Conservation (phyloP, 2,888 invertebrate genomes). For the Sialis lutaria region DNA sequence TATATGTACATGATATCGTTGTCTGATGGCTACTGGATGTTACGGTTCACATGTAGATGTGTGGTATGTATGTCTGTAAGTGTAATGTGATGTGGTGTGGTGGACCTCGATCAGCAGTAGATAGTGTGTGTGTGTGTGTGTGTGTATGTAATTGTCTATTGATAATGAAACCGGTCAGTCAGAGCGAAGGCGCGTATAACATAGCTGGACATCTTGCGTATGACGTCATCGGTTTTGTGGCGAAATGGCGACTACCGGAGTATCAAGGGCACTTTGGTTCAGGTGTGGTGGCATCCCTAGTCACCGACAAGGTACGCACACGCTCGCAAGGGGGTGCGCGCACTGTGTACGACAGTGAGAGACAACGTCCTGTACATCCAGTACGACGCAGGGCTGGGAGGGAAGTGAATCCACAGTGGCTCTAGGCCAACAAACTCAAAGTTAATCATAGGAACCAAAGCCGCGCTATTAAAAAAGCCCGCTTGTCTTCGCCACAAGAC, state of each 20-base stretch:
- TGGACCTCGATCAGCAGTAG: background rate
- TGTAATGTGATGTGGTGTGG: background rate
- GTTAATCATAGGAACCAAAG: background rate
- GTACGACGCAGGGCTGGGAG: background rate
- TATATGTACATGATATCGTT: background rate
- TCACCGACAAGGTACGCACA: constrained; percentile 2
- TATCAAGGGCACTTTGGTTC: constrained; percentile 7
- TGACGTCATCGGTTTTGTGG: constrained; percentile 5
- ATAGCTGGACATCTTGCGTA: constrained; percentile 5
- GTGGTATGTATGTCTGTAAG: too few relatives aligned
- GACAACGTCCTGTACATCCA: background rate
- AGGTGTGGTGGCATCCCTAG: constrained; percentile 5
- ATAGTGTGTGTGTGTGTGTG: too few relatives aligned
- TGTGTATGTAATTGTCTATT: too few relatives aligned
- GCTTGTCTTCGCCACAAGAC: constrained; percentile 7
- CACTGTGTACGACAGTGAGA: too few relatives aligned
- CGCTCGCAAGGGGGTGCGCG: too few relatives aligned
- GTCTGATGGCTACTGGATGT: background rate
- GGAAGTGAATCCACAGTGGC: background rate
- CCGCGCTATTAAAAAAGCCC: background rate
- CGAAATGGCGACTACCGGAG: constrained; percentile 6
- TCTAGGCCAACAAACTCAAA: too few relatives aligned
- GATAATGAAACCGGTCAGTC: background rate
- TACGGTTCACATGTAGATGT: background rate
- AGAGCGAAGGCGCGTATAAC: constrained; percentile 2